Base-by-base conservation (phyloP, 2,113 vertebrate species). In the Hassar affinis region DNA sequence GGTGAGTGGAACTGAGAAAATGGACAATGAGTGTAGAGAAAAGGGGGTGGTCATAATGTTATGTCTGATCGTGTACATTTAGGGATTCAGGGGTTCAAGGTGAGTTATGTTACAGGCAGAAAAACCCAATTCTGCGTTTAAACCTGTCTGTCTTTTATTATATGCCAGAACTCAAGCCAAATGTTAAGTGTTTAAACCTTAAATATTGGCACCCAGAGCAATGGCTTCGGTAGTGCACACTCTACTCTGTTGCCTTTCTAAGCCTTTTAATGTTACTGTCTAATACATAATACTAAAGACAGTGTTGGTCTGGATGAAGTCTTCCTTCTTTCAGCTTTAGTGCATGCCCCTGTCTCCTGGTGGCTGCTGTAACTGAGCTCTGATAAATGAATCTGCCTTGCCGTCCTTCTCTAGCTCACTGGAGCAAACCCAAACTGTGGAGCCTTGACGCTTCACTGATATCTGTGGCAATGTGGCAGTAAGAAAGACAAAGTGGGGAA, bases 401-500 rank as follows among this genome's bases (percentile, higher is more conserved):
- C 30, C 6, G n/a, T 80, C 42, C 45, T 80, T 64, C 79, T 14
- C 2, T 35, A 35, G 49, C 18, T 52, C 79, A n/a, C 47, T 80
- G 62, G 79, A 80, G 62, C 45, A n/a, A 33, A 80, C 22, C 30
- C 45, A 15, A 51, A 18, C 51, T 25, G 74, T 10, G 20, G 20
- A 20, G 18, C 51, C 74, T 38, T 56, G 18, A 22, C 10, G 10
- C 18, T 25, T 38, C 51, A 38, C 33, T 56, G 74, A 35, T 77
- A 30, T 33, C 25, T 47, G 38, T n/a, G 35, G 22, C 22, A 45
- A 9, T 15, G 56, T 27, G 45, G 78, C n/a, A 49, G 9, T 62
- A 79, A 79, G 14, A 62, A 33, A 62, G 22, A 62, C 42, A 79
- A 45, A 62, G 54, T 79, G 78, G 38, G 54, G 52, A 42, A 61